Percentiles rank a stretch among this genome's conserved stretches.
phyloP scores from a whole-genome alignment of 2,888 invertebrate species.

The Drosophila maculinotata region DNA sequence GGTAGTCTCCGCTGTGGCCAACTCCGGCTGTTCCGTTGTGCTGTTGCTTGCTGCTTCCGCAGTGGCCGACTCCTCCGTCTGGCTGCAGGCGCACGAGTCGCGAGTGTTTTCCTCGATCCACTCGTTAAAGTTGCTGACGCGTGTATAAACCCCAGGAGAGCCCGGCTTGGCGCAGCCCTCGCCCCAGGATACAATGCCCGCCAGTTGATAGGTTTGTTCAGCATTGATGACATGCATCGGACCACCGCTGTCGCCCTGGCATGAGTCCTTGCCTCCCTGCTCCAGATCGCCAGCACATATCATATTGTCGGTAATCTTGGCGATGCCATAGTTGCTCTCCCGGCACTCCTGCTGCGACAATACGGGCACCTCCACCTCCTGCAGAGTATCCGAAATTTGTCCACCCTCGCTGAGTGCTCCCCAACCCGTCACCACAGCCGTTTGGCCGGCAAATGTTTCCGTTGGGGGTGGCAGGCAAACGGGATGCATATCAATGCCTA shows the following conservation, averaged over 20 bases:
- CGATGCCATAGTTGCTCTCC: slow-evolving; percentile 76
- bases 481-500: slow-evolving; percentile 88
- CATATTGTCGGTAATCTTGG: slow-evolving; percentile 83
- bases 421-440: slow-evolving; percentile 91
- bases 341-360: slow-evolving; percentile 87
- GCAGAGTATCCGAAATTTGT: slow-evolving; percentile 88
- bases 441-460: slow-evolving; percentile 79
- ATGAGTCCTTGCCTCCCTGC: slow-evolving; percentile 83
- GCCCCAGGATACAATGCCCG: slow-evolving; percentile 90
- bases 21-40: slow-evolving; percentile 32
- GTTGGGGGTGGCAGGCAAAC: slow-evolving; percentile 89
- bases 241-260: slow-evolving; percentile 84
- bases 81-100: slow-evolving; percentile 88
- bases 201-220: slow-evolving; percentile 63
- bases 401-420: slow-evolving; percentile 91
- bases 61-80: slow-evolving; percentile 34
- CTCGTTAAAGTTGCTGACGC: slow-evolving; percentile 90
- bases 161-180: slow-evolving; percentile 86
- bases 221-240: slow-evolving; percentile 79
- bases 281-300: slow-evolving; percentile 82
- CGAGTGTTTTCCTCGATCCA: slow-evolving; percentile 89
- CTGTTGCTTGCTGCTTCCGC: slow-evolving; percentile 13
- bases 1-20: slow-evolving; percentile 16
- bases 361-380: slow-evolving; percentile 90
- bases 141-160: slow-evolving; percentile 92